Evolutionary conservation across 2,888 invertebrate species (phyloP), one percentile per base, ranked within the genome.

Genomic region (Meteorus cinctellus): DNA sequence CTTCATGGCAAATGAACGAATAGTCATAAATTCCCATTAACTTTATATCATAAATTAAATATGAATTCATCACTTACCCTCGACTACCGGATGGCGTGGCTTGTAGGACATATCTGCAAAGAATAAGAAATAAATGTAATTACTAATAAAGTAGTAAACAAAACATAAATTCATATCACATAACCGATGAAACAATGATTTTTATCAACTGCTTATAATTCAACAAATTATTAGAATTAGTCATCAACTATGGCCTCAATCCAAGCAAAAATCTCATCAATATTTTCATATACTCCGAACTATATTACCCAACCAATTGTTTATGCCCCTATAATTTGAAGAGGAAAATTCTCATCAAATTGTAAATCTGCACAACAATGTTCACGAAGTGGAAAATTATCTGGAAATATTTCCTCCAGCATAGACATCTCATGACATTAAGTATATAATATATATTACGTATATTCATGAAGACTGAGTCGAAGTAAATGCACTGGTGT

Each of bases 31-130:
- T 41, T 12, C 12, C 12, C 12, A 2, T 41, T 41, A 0, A 12
- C 12, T 12, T 41, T 41, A 12, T 12, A 41, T 41, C 1, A 41
- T 12, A 41, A 5, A 41, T 1, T 12, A 12, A 1, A 41, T n/a
- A n/a, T 48, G 4, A 1, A 48, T 48, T 48, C n/a, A 74, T 63
- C 36, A 85, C 91, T 91, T 90, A 93, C 93, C 93, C 91, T 93
- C 93, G 80, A 92, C 91, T 84, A 92, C 91, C 80, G 93, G 92
- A 83, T 92, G 92, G 83, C 92, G 90, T 79, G 92, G 93, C 85
- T 92, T 92, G 89, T 93, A 93, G 87, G 93, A 92, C 92, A 93
- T 92, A 91, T 93, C 93, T 93, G 92, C 29, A 36, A 66, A 36
- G 60, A 45, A 51, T 51, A 67, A 71, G 70, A 48, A 31, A 68